Base-by-base conservation (phyloP, 2,113 vertebrate species). In the Colossoma macropomum region DNA sequence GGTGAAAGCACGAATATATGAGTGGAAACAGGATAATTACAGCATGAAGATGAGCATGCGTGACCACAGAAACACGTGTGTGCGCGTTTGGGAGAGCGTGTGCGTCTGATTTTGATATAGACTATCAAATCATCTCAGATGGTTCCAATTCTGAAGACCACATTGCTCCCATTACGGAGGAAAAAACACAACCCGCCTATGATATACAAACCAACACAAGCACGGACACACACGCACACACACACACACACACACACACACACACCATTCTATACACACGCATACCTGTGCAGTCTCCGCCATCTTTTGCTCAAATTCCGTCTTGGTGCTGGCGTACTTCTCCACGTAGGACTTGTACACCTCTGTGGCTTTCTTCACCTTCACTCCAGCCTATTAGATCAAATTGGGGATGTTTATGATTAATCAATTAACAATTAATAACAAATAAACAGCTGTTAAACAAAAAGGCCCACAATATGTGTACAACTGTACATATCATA, bases 261-360 rank as follows among this genome's bases (percentile, higher is more conserved):
- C 38, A 23, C 66, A 75, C n/a, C 15, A 52, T 23, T 25, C 0
- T 25, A 70, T 27, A 74, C 25, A 27, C 30, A 32, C 13, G 17
- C 34, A 17, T 92, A 98, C 98, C 96, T 98, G 96, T 79, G 97
- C 95, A 16, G 97, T 98, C 92, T 98, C 97, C 82, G 95, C 94
- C 97, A 99, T 99, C 92, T 96, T 98, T 90, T 97, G 96, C 87
- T 99, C 97, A 95, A 99, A 99, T 90, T 97, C 97, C 8, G 95
- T 92, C 94, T 99, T 99, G 56, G 96, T 95, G 15, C 92, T 84
- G 85, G 97, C 97, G 15, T 99, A 99, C 88, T 98, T 99, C 90
- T 99, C 97, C 89, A 99, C 96, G 45, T 95, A 98, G 0, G 95
- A 91, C 91, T 95, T 98, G 90, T 99, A 99, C 45, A 94, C 91